These are phyloP conservation scores for Andrena marginata DNA, from an alignment of 2,888 invertebrate genomes.

Conservation along the genomic window DNA sequence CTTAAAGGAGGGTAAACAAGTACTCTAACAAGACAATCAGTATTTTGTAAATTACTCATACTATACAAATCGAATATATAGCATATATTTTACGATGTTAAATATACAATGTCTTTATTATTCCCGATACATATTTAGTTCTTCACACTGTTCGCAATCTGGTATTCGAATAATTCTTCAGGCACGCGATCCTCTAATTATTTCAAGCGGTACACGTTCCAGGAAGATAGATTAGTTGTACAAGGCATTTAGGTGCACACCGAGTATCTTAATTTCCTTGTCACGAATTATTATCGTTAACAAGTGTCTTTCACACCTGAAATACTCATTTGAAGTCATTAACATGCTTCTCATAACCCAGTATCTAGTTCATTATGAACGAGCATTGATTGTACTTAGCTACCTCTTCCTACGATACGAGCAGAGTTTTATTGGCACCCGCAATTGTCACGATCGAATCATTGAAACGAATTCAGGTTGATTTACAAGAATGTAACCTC, in stretches of 20 bases:
- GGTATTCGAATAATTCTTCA: not conserved
- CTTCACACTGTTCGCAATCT: not conserved
- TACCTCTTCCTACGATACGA: not conserved
- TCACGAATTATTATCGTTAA: not conserved
- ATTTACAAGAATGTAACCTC: conserved; percentile 21
- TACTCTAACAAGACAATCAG: no score
- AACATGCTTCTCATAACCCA: not conserved
- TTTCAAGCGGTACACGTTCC: not conserved
- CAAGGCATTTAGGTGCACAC: not conserved
- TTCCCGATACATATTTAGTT: not conserved
- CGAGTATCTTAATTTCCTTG: conserved; percentile 34
- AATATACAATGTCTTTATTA: no score
- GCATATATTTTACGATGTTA: no score
- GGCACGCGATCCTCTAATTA: not conserved
- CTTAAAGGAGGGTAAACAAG: no score
- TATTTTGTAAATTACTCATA: no score
- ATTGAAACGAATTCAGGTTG: not conserved
- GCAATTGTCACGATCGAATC: not conserved
- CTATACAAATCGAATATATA: no score
- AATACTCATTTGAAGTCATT: not conserved
- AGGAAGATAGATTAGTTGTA: not conserved
- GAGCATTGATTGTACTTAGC: not conserved
- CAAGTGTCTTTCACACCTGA: not conserved
- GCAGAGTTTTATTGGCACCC: conserved; percentile 22
- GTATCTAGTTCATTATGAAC: not conserved